A percentile compares a stretch with the other conserved stretches of the same genome.
phyloP scores from a whole-genome alignment of 2,888 invertebrate species.

The Ectemnius cavifrons region DNA sequence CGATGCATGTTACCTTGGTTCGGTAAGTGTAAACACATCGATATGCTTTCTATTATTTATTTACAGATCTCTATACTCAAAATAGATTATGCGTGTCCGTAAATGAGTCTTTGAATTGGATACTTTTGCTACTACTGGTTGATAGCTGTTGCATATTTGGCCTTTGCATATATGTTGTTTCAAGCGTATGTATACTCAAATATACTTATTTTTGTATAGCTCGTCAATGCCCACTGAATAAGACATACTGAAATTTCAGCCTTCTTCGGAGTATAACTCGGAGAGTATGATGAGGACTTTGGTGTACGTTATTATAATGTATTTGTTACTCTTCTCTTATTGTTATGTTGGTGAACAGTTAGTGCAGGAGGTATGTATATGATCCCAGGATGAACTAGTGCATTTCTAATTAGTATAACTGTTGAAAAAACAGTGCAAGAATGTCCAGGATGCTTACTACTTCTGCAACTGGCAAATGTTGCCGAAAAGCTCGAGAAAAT shows the following conservation, averaged over 20 bases:
- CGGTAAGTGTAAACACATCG: constrained; percentile 7
- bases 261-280: not conserved
- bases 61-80: constrained; percentile 9
- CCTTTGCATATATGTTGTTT: constrained; percentile 12
- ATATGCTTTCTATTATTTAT: too few species aligned
- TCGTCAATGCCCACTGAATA: too few species aligned
- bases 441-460: constrained; percentile 18
- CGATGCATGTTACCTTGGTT: constrained; percentile 5
- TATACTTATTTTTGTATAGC: too few species aligned
- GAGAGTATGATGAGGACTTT: not conserved
- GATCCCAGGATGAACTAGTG: not conserved
- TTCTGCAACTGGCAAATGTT: constrained; percentile 14
- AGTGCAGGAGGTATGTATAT: constrained; percentile 17
- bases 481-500: not conserved
- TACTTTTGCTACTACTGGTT: constrained; percentile 16
- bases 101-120: not conserved
- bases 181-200: not conserved
- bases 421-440: constrained; percentile 10
- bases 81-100: constrained; percentile 1
- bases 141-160: constrained; percentile 21
- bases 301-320: constrained; percentile 7
- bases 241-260: not conserved
- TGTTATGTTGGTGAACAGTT: constrained; percentile 36
- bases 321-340: constrained; percentile 24
- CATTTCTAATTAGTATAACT: not conserved